phyloP scores from a whole-genome alignment of 2,888 invertebrate species.

The Drosophila algonquin region DNA sequence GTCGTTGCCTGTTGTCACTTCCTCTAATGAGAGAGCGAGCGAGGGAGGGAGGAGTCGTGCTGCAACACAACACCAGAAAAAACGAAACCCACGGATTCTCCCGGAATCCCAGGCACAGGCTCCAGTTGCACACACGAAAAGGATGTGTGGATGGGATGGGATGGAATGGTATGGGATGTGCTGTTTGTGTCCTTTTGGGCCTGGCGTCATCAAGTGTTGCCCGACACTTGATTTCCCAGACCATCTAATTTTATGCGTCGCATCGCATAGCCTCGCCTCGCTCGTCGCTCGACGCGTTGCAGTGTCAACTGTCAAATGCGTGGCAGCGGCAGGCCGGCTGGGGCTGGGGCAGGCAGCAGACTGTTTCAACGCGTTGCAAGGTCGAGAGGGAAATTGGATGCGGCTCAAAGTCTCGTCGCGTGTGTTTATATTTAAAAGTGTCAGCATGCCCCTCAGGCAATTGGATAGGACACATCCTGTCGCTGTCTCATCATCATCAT shows the following conservation, averaged over 20 bases:
- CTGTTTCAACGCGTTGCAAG: conserved; percentile 65
- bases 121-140: conserved; percentile 30
- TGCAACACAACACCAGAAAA: conserved; percentile 68
- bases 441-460: conserved; percentile 62
- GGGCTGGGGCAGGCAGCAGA: conserved; percentile 12
- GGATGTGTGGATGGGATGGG: conserved; percentile 26
- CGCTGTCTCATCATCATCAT: conserved; percentile 16
- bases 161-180: conserved; percentile 12
- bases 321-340: conserved; percentile 11
- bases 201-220: conserved; percentile 63
- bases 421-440: conserved; percentile 76
- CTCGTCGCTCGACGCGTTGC: conserved; percentile 44
- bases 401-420: conserved; percentile 42
- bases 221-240: conserved; percentile 70
- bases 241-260: conserved; percentile 71
- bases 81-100: conserved; percentile 11
- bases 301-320: conserved; percentile 72
- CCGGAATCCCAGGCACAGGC: conserved; percentile 9
- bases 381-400: conserved; percentile 67
- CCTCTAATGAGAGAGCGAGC: conserved; percentile 60
- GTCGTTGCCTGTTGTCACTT: conserved; percentile 69
- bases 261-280: neutral
- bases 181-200: conserved; percentile 46
- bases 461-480: conserved; percentile 66
- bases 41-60: neutral